Evolutionary conservation across 2,113 vertebrate genomes (phyloP).

Genomic region (Gymnorhina tibicen): DNA sequence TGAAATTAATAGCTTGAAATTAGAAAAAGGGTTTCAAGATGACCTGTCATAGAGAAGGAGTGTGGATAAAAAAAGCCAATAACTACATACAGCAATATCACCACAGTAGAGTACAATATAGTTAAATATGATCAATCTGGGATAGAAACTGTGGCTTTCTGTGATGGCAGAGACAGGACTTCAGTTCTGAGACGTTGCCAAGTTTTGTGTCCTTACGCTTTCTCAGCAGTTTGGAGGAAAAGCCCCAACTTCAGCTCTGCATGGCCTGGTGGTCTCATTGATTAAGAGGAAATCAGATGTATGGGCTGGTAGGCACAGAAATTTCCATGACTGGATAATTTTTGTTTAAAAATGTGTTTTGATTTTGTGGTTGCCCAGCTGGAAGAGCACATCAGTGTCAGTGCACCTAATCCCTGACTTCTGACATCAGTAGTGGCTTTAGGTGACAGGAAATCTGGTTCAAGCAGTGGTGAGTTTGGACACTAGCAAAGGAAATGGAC

Average conservation of each 20-base stretch:
- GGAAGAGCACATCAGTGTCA: not conserved
- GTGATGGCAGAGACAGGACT: not conserved
- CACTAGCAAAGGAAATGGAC: not conserved
- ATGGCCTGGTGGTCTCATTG: not conserved
- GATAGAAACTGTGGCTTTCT: not conserved
- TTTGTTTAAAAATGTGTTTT: not conserved
- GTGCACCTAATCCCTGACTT: not conserved
- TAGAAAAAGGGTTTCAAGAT: not conserved
- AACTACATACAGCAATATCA: not conserved
- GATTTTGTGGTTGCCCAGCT: not conserved
- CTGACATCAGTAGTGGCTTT: not conserved
- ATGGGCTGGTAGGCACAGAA: not conserved
- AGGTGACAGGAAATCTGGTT: not conserved
- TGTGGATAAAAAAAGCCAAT: not conserved
- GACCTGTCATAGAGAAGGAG: not conserved
- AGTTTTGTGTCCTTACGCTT: not conserved
- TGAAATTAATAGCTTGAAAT: not conserved
- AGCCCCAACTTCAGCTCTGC: not conserved
- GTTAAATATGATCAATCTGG: not conserved
- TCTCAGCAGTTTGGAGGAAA: not conserved
- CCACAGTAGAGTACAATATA: not conserved
- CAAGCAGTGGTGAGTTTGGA: not conserved
- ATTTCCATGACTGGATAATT: not conserved
- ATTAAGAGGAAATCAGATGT: not conserved
- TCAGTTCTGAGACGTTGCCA: not conserved